Evolutionary conservation across 2,113 vertebrate genomes (phyloP).

Genomic region (Tinamus guttatus): DNA sequence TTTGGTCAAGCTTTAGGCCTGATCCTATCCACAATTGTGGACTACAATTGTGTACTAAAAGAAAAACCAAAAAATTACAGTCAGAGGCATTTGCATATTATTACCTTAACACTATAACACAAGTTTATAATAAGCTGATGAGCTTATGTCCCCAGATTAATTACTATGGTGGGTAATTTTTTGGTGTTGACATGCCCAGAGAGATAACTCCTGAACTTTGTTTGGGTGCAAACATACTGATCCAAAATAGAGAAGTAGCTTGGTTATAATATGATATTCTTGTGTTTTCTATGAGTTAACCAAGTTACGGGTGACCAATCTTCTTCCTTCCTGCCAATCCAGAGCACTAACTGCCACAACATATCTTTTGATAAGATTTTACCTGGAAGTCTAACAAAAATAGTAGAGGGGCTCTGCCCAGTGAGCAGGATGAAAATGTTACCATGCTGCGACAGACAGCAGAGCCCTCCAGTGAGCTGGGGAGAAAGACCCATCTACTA

Average conservation of each 20-base stretch:
- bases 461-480: not conserved
- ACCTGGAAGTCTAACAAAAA: not conserved
- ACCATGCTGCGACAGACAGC: not conserved
- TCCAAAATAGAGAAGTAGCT: not conserved
- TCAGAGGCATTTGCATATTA: not conserved
- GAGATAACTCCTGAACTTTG: not conserved
- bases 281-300: not conserved
- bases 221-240: not conserved
- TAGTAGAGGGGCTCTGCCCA: not conserved
- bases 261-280: not conserved
- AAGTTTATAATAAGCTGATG: not conserved
- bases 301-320: not conserved
- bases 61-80: not conserved
- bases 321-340: not conserved
- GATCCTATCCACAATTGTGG: too few species aligned
- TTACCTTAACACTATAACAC: not conserved
- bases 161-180: not conserved
- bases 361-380: not conserved
- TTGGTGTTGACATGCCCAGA: not conserved
- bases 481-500: not conserved
- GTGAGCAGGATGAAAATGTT: not conserved
- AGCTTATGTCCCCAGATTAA: not conserved
- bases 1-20: too few species aligned
- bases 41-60: not conserved
- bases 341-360: not conserved